Evolutionary conservation across 1,140 invertebrate species (phyloP).

Genomic region (Ganaspis sp.): DNA sequence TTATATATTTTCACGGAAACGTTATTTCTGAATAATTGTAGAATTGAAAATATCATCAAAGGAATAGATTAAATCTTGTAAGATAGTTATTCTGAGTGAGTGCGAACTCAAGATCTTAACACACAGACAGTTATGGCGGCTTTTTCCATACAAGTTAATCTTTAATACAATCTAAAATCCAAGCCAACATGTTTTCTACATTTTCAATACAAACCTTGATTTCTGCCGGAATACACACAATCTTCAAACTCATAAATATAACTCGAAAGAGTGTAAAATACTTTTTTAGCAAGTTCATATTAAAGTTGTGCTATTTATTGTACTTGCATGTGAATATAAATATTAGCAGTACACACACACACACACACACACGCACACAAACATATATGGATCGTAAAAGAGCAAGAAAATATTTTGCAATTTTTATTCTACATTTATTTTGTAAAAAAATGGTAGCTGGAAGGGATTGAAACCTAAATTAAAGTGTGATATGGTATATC

Average conservation of each 20-base stretch:
- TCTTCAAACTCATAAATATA: background rate
- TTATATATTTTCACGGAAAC: background rate
- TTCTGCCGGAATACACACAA: background rate
- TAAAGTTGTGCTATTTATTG: too few relatives aligned
- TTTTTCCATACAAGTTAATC: background rate
- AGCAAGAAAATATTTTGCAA: too few relatives aligned
- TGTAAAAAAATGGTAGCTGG: background rate
- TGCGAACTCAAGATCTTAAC: background rate
- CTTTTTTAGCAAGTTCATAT: too few relatives aligned
- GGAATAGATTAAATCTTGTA: background rate
- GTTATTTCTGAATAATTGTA: background rate
- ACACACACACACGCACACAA: too few relatives aligned
- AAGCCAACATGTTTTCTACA: background rate
- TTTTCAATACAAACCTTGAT: background rate
- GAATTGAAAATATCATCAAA: background rate
- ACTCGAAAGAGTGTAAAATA: too few relatives aligned
- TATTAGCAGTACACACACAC: too few relatives aligned
- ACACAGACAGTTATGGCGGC: background rate
- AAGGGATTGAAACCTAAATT: constrained; percentile 32
- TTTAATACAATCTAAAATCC: constrained; percentile 1
- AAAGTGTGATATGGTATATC: constrained; percentile 31
- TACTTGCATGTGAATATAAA: too few relatives aligned
- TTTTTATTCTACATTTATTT: too few relatives aligned
- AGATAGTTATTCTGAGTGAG: constrained; percentile 9
- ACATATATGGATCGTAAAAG: too few relatives aligned